A percentile compares a stretch with the other conserved stretches of the same genome.
These are phyloP conservation scores for Phataginus tetradactyla DNA, from an alignment of 2,797 vertebrate genomes.

Conservation along the genomic window DNA sequence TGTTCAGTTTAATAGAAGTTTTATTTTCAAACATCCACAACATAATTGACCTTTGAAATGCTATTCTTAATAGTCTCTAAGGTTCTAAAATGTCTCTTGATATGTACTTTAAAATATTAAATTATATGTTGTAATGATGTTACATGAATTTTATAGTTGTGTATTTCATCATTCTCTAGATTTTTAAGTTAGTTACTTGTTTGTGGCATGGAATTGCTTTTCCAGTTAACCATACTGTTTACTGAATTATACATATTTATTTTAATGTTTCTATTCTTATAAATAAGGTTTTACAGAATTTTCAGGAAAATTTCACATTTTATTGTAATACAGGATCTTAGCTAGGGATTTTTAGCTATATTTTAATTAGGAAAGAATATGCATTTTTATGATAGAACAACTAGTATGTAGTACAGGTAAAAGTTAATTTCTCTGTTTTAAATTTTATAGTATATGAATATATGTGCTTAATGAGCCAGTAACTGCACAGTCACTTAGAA, in stretches of 20 bases:
- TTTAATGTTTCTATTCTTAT: neutral
- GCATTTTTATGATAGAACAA: neutral
- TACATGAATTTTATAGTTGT: neutral
- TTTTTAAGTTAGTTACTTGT: neutral
- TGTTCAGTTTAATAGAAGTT: slow-evolving; percentile 9
- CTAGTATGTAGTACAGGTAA: neutral
- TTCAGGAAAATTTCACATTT: slow-evolving; percentile 18
- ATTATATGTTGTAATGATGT: neutral
- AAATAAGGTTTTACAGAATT: neutral
- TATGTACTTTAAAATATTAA: slow-evolving; percentile 40
- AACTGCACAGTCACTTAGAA: neutral
- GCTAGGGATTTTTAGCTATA: slow-evolving; percentile 23
- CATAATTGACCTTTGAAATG: neutral
- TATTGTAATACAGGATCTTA: neutral
- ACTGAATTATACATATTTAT: neutral
- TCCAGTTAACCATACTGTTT: neutral
- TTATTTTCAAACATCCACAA: slow-evolving; percentile 17
- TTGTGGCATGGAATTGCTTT: neutral
- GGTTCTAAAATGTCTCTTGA: neutral
- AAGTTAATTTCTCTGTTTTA: neutral
- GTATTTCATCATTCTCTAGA: neutral
- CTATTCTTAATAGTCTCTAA: neutral
- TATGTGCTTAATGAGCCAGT: neutral
- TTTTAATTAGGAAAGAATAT: slow-evolving; percentile 38
- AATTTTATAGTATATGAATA: neutral